Percentiles rank a stretch among this genome's conserved stretches.
Evolutionary conservation across 2,888 invertebrate species (phyloP).

Genomic region (Aporophyla nigra): DNA sequence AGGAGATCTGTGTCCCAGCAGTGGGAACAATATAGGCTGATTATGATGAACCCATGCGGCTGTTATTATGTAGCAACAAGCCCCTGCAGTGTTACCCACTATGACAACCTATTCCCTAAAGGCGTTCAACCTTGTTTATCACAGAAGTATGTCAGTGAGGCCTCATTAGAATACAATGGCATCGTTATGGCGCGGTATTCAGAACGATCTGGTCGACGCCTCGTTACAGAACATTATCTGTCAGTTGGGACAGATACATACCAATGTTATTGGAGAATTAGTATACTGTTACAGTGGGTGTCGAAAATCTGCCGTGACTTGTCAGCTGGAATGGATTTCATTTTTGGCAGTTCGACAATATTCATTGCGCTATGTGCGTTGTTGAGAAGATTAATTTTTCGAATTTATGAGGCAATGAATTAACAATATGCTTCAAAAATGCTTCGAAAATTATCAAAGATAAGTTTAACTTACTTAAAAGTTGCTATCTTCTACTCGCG

Average conservation of each 20-base stretch:
- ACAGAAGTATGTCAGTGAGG: constrained; percentile 39
- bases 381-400: no score
- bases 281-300: background rate
- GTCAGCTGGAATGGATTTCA: no score
- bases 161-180: constrained; percentile 64
- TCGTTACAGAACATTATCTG: constrained; percentile 18
- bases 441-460: no score
- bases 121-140: constrained; percentile 31
- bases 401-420: no score
- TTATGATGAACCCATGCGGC: background rate
- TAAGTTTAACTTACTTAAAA: no score
- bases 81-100: background rate
- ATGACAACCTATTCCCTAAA: constrained; percentile 13
- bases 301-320: no score
- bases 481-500: no score
- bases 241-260: constrained; percentile 24
- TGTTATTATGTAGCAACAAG: background rate
- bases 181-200: constrained; percentile 28
- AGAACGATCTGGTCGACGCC: constrained; percentile 34
- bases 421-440: no score
- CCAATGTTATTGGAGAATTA: constrained; percentile 4
- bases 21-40: no score
- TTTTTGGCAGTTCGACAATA: no score
- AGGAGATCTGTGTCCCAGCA: no score
- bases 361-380: no score